Evolutionary conservation across 2,113 vertebrate species (phyloP), one percentile per base, ranked within the genome.

Genomic region (Etia nguti): DNA sequence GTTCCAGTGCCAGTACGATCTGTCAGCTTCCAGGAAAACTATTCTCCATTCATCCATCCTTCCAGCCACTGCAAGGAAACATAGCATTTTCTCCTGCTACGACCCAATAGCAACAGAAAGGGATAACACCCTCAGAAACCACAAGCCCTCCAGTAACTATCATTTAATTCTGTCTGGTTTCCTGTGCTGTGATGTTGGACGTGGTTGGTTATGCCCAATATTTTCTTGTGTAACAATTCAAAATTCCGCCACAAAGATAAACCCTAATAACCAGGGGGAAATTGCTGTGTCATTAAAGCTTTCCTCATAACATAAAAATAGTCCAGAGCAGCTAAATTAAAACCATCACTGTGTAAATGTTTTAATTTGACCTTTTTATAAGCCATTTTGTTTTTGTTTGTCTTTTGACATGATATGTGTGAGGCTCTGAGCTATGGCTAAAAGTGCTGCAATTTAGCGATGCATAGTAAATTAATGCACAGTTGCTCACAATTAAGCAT

Each of bases 401-500:
- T 88, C 79, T 89, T 86, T 62, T 82, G 56, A 83, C 77, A 83
- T 36, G 43, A 75, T 68, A 79, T n/a, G 79, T 36, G 46, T 22
- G 24, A 38, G 36, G 80, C 87, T 91, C 54, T n/a, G 86, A 93
- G 90, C 92, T 34, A 57, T 8, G 41, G 84, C 79, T 84, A 65
- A 92, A 91, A 70, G 31, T 70, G 48, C 70, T 43, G 56, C 79
- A 90, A 93, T 92, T 89, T 88, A 92, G 80, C 48, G 18, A 65
- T 24, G 79, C 90, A 81, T 59, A 31, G 85, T 89, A 90, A 94
- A 95, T 92, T 60, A 93, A 90, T 88, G 84, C 18, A 31, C 90
- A 88, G 89, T 95, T 94, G 80, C 83, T 83, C 90, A 84, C 86
- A 65, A 95, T 94, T 91, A 95, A 86, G 87, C 91, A 82, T 73